Conservation (phyloP, 2,888 invertebrate species). For the Bugula neritina region DNA sequence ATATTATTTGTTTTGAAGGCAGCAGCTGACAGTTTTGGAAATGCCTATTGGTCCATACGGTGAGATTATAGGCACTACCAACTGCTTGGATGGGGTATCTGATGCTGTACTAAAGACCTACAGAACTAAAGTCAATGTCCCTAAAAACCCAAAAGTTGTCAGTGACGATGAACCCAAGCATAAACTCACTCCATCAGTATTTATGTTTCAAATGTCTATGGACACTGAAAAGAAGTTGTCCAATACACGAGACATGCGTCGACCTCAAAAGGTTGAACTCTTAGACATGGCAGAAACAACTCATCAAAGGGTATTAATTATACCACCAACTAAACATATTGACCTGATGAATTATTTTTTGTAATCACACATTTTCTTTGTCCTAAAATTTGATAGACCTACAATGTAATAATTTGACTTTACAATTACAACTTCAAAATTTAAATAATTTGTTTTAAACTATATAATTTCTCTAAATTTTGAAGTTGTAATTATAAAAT, state of each 20-base stretch:
- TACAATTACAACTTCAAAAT: no score
- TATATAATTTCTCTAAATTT: no score
- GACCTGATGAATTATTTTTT: no score
- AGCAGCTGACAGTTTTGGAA: neutral
- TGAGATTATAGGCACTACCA: conserved; percentile 52
- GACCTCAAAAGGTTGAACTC: conserved; percentile 50
- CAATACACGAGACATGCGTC: conserved; percentile 50
- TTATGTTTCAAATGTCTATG: conserved; percentile 52
- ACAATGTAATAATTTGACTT: no score
- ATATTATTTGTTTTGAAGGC: neutral
- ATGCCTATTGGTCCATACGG: conserved; percentile 51
- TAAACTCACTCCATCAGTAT: conserved; percentile 51
- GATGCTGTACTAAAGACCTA: conserved; percentile 40
- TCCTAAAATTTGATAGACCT: no score
- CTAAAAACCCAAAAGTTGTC: conserved; percentile 51
- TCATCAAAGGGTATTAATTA: conserved; percentile 48
- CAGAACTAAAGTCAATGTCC: conserved; percentile 50
- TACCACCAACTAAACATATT: no score
- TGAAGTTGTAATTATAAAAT: no score
- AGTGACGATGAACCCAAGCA: conserved; percentile 39
- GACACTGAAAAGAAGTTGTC: conserved; percentile 51
- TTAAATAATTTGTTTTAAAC: no score
- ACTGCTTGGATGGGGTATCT: conserved; percentile 47
- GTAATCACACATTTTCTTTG: no score
- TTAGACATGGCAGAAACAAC: conserved; percentile 54